Base-by-base conservation (phyloP, 2,888 invertebrate species). In the Melieria picta region DNA sequence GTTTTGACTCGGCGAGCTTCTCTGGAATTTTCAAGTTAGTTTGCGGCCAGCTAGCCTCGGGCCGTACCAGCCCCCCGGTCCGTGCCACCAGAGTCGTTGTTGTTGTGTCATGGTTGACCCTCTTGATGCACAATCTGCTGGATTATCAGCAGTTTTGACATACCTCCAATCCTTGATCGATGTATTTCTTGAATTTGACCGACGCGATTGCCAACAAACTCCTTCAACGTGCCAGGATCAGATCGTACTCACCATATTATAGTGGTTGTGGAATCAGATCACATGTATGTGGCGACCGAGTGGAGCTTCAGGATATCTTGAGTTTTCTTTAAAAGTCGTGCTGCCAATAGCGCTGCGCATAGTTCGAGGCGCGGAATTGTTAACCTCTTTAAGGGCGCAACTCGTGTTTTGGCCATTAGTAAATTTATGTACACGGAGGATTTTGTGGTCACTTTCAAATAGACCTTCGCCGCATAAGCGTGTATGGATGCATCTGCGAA, bases 361-460 rank as follows among this genome's bases (percentile, higher is more conserved):
- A 65, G 48, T 13, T 65, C 65, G 42, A 52, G 66, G 10, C 58
- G 56, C 11, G 58, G 66, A 7, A 58, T 47, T 43, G 58, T 66
- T 57, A 66, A 45, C 66, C 57, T 66, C 13, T 66, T 66, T 43
- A 60, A 45, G 45, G 66, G 58, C 11, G 66, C 66, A 16, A 48
- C 42, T 11, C 47, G 56, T 57, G 66, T 58, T 66, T 66, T 66
- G 4, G 47, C 11, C 57, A 57, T 30, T 30, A 66, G 66, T n/a
- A 66, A 57, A 10, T 45, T 16, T 66, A 66, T 66, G 6, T 66
- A 30, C 16, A 57, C 46, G 9, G 16, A 11, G 11, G 57, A 47
- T 4, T 56, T 16, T 57, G 66, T 57, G 5, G 16, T 45, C 16
- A 50, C 30, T 16, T 66, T 66, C 58, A 66, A 42, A 47, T 56